Evolutionary conservation across 2,888 invertebrate species (phyloP).

Genomic region (Cheilosia vernalis): DNA sequence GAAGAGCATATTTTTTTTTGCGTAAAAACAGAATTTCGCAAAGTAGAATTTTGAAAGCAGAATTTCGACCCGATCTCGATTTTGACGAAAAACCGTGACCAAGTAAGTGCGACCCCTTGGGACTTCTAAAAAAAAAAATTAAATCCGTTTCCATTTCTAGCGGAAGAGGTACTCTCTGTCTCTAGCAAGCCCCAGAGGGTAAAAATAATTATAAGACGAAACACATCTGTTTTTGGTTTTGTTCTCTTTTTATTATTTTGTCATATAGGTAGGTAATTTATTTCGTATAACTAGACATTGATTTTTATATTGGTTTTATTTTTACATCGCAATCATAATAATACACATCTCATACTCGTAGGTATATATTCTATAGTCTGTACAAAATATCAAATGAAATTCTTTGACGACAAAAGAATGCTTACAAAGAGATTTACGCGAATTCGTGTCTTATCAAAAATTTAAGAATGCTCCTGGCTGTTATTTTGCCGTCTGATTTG

Average conservation of each 20-base stretch:
- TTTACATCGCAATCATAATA: constrained; percentile 57
- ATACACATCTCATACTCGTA: constrained; percentile 30
- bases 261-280: constrained; percentile 41
- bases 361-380: constrained; percentile 50
- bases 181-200: too few relatives aligned
- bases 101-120: too few relatives aligned
- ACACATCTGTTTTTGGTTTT: neutral
- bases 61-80: too few relatives aligned
- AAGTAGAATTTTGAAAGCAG: too few relatives aligned
- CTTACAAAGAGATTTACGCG: constrained; percentile 19
- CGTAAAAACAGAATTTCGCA: too few relatives aligned
- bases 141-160: too few relatives aligned
- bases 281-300: constrained; percentile 58
- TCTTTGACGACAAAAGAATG: constrained; percentile 26
- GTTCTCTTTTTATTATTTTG: constrained; percentile 2
- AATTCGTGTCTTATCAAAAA: neutral
- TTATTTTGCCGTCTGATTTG: neutral
- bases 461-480: constrained; percentile 1
- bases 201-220: neutral
- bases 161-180: too few relatives aligned
- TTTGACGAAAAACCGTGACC: too few relatives aligned
- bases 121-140: too few relatives aligned
- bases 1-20: too few relatives aligned
- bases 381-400: constrained; percentile 63
- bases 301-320: constrained; percentile 45